Evolutionary conservation across 1,140 invertebrate genomes (phyloP).

Genomic region (Drosophila willistoni): DNA sequence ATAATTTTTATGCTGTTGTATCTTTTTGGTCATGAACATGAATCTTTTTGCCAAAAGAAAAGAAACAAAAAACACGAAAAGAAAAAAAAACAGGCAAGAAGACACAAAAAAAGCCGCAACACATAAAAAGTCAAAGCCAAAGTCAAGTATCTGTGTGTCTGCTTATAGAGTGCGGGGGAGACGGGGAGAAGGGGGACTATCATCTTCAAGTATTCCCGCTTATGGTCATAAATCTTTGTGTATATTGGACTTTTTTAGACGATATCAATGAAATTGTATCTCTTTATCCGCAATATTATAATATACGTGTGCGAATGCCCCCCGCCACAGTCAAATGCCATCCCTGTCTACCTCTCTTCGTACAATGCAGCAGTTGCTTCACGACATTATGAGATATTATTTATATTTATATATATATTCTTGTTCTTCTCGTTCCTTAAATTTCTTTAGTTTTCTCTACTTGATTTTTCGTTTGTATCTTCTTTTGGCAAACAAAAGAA

Average conservation of each 20-base stretch:
- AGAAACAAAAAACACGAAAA: constrained; percentile 32
- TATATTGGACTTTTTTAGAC: constrained; percentile 81
- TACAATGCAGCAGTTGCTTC: constrained; percentile 64
- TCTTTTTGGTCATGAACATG: constrained; percentile 69
- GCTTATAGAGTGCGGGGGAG: neutral
- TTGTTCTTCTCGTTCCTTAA: constrained; percentile 48
- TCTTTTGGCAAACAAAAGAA: constrained; percentile 66
- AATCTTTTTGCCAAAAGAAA: constrained; percentile 54
- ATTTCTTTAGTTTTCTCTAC: constrained; percentile 62
- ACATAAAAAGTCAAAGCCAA: constrained; percentile 35
- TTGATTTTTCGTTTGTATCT: constrained; percentile 21
- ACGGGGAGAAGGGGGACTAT: constrained; percentile 35
- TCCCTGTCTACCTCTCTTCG: neutral
- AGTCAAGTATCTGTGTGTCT: constrained; percentile 26
- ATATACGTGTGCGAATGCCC: constrained; percentile 72
- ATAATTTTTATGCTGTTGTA: constrained; percentile 69
- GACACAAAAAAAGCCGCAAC: constrained; percentile 3
- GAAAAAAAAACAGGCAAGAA: constrained; percentile 10
- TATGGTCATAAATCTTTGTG: constrained; percentile 74
- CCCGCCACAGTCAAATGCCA: constrained; percentile 11
- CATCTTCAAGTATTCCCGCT: constrained; percentile 58
- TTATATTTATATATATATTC: constrained; percentile 54
- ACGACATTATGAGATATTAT: constrained; percentile 81
- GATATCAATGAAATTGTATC: constrained; percentile 83
- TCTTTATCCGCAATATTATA: constrained; percentile 83